Evolutionary conservation across 2,113 vertebrate species (phyloP).

Genomic region (Xenopus borealis): DNA sequence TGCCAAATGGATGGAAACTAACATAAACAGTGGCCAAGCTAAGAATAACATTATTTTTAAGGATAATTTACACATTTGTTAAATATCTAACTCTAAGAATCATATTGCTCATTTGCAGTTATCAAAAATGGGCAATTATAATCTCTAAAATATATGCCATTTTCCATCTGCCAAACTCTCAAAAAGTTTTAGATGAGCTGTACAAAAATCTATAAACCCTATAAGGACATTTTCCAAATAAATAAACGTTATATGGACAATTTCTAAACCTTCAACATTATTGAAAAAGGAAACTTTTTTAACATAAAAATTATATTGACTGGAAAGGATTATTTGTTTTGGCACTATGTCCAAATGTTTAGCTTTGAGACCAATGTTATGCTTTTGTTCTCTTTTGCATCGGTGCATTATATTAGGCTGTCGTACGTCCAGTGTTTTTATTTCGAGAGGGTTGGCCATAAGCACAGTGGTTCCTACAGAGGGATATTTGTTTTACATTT

Average conservation of each 20-base stretch:
- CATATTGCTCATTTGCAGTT: no score
- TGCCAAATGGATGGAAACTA: no score
- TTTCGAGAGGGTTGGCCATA: slow-evolving; percentile 32
- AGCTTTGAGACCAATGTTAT: background rate
- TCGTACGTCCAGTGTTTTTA: slow-evolving; percentile 40
- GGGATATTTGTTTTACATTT: slow-evolving; percentile 42
- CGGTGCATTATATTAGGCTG: slow-evolving; percentile 30
- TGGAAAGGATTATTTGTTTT: slow-evolving; percentile 4
- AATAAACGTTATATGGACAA: background rate
- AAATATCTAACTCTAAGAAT: no score
- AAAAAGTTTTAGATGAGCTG: no score
- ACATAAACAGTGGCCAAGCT: no score
- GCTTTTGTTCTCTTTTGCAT: slow-evolving; percentile 35
- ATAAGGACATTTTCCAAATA: no score
- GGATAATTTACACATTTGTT: no score
- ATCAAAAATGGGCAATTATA: no score
- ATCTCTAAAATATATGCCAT: no score
- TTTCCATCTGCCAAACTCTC: no score
- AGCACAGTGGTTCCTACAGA: slow-evolving; percentile 36
- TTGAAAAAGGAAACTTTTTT: background rate
- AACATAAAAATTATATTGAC: background rate
- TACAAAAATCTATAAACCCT: no score
- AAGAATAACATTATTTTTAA: no score
- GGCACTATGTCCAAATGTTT: slow-evolving; percentile 2
- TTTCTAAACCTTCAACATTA: background rate